Percentiles rank a stretch among this genome's conserved stretches.
Evolutionary conservation across 2,797 vertebrate genomes (phyloP).

Genomic region (Melanotaenia parkinsoni): DNA sequence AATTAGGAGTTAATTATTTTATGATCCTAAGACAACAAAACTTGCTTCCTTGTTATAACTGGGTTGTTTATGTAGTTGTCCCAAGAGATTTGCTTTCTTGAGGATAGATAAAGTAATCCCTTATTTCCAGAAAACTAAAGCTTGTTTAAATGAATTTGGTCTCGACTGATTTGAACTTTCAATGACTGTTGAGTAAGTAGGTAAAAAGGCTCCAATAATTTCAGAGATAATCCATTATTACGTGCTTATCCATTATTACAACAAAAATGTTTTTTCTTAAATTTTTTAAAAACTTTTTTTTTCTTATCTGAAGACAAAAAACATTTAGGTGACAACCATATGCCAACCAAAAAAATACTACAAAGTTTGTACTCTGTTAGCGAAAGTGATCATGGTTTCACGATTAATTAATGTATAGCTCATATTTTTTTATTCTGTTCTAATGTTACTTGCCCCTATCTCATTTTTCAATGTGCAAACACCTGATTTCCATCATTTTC

Average conservation of each 20-base stretch:
- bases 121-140: background rate
- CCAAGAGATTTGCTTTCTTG: background rate
- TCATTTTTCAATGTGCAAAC: background rate
- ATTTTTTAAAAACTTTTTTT: no score
- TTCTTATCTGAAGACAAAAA: no score
- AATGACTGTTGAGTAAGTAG: no score
- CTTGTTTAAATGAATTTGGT: background rate
- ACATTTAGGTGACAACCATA: no score
- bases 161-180: background rate
- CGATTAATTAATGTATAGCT: background rate
- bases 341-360: no score
- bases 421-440: background rate
- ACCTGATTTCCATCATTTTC: background rate
- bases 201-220: no score
- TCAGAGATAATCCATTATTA: no score
- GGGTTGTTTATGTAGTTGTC: background rate
- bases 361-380: no score
- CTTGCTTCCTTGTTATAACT: background rate
- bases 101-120: background rate
- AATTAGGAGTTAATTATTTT: background rate
- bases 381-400: background rate
- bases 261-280: no score
- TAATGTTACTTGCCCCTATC: background rate
- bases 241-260: no score
- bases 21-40: background rate